A percentile compares a stretch with the other conserved stretches of the same genome.
These are phyloP conservation scores for Anguilla anguilla DNA, from an alignment of 2,797 vertebrate genomes.

Conservation along the genomic window DNA sequence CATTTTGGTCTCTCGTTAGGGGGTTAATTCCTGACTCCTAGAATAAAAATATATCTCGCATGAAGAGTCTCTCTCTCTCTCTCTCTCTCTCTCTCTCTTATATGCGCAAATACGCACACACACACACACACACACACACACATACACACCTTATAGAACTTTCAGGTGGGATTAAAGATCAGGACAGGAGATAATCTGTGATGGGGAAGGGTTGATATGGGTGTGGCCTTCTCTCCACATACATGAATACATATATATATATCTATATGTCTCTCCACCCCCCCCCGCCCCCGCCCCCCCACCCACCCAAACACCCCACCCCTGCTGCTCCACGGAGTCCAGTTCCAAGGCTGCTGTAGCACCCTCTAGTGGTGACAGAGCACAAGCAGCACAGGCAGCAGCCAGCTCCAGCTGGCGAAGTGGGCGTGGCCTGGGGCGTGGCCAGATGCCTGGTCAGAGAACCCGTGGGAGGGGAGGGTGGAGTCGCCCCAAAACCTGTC, in stretches of 20 bases:
- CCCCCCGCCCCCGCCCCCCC: conserved; percentile 40
- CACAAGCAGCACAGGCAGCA: conserved; percentile 61
- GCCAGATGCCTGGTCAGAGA: conserved; percentile 56
- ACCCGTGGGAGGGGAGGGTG: conserved; percentile 64
- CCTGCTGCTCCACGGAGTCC: conserved; percentile 27
- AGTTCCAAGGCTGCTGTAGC: conserved; percentile 30
- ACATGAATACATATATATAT: conserved; percentile 41
- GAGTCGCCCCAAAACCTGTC: conserved; percentile 67
- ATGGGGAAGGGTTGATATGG: conserved; percentile 44
- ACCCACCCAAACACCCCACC: conserved; percentile 37
- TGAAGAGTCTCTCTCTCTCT: neutral
- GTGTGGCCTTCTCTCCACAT: conserved; percentile 29
- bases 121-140: conserved; percentile 20
- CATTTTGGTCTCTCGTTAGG: conserved; percentile 23
- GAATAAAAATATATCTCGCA: conserved; percentile 8
- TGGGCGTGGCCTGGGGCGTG: conserved; percentile 45
- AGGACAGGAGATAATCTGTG: conserved; percentile 59
- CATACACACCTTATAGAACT: conserved; percentile 28
- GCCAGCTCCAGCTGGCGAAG: conserved; percentile 52
- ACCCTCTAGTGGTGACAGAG: conserved; percentile 60
- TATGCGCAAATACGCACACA: too few species aligned
- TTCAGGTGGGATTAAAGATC: conserved; percentile 62
- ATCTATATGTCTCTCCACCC: conserved; percentile 51
- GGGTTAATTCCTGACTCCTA: conserved; percentile 9
- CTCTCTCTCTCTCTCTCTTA: conserved; percentile 31